A percentile compares a stretch with the other conserved stretches of the same genome.
Evolutionary conservation across 30 jellyfish, hydroid and myxozoan genomes (phyloP).

Genomic region (Clytia hemisphaerica): DNA sequence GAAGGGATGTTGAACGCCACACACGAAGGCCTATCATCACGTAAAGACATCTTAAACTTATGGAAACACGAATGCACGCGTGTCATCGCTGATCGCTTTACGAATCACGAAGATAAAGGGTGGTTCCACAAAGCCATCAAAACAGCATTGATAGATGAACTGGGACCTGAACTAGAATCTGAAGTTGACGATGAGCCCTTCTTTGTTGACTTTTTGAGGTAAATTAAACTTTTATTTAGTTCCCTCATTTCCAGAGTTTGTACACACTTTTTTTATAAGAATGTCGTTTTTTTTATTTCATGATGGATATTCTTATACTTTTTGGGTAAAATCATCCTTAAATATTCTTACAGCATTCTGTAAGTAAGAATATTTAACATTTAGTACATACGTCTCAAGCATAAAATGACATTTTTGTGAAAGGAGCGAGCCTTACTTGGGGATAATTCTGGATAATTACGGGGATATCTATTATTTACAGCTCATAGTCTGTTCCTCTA

Average conservation of each 20-base stretch:
- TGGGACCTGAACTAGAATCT: constrained; percentile 45
- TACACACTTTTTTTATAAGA: not conserved
- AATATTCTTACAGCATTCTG: no score
- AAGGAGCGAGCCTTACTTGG: no score
- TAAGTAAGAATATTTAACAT: no score
- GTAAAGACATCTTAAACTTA: constrained; percentile 38
- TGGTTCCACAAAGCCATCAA: constrained; percentile 60
- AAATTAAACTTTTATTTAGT: not conserved
- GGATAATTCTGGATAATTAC: no score
- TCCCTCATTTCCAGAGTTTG: not conserved
- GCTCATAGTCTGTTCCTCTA: no score
- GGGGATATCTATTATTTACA: no score
- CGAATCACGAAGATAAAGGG: constrained; percentile 49
- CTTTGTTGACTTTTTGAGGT: constrained; percentile 89
- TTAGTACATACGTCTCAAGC: no score
- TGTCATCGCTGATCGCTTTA: constrained; percentile 88
- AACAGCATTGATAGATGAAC: constrained; percentile 40
- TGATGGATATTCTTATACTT: not conserved
- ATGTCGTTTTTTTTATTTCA: not conserved
- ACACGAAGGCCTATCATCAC: constrained; percentile 32
- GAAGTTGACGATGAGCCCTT: constrained; percentile 65
- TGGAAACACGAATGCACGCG: constrained; percentile 90
- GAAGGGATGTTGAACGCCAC: constrained; percentile 91
- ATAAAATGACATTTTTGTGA: no score
- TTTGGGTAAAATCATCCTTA: no score